Base-by-base conservation (phyloP, 64 coral and sea anemone species). In the Catalaphyllia jardinei region DNA sequence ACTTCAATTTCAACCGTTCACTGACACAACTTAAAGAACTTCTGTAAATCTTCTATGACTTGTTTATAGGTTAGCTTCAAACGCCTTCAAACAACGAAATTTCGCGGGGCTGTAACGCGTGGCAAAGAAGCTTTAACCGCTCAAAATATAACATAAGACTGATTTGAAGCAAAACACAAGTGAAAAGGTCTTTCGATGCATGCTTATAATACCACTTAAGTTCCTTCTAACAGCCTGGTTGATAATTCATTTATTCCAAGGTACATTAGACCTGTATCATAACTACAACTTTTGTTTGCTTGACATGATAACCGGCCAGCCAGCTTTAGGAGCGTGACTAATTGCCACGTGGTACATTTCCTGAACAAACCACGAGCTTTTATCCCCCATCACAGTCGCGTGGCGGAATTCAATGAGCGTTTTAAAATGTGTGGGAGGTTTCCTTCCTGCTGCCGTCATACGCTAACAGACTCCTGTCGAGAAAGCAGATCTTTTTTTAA, bases 301-400 rank as follows among this genome's bases (percentile, higher is more conserved):
- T 8, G 76, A 55, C 6, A 79, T 57, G 7, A 57, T 55, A 39
- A 24, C n/a, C 10, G 13, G 7, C 8, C 61, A 31, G 29, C 57
- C 18, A 69, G 57, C 4, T 33, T 31, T 80, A 52, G 75, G 27
- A 29, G 52, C 78, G 78, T 80, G 78, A 80, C 78, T 80, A 17
- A 31, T 60, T 19, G 27, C 54, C 78, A 80, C 78, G 78, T 80
- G 78, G 22, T 80, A 31, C 30, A 25, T 52, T 51, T 77, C 75
- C 39, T 77, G 46, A 52, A 52, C 39, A 57, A 57, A 57, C 31
- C 14, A 75, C 30, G 11, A 80, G 14, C 17, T 17, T 31, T 60
- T 31, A 17, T 8, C 8, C 24, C 25, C 10, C 10, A 8, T 69
- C 24, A n/a, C 9, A 25, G 3, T 25, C 22, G 25, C 65, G 25